phyloP scores from a whole-genome alignment of 2,113 vertebrate species.

The Lepus europaeus region DNA sequence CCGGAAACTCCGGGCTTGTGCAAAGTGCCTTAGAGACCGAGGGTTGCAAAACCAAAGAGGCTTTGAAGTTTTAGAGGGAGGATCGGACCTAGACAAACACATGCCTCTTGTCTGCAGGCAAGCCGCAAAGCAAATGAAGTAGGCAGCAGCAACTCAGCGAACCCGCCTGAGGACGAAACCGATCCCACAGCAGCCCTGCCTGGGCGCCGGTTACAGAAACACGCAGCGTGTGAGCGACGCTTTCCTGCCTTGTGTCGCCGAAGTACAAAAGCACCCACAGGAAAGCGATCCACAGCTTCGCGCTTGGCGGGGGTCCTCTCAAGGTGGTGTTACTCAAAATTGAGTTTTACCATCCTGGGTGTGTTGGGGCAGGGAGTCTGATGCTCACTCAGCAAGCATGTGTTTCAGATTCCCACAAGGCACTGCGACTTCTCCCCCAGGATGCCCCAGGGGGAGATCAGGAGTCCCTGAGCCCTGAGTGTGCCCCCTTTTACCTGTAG shows the following conservation, averaged over 20 bases:
- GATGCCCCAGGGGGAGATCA: neutral
- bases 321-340: neutral
- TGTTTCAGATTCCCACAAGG: neutral
- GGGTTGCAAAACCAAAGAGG: constrained; percentile 11
- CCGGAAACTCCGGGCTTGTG: neutral
- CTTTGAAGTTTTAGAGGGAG: neutral
- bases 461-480: neutral
- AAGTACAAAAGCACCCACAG: neutral
- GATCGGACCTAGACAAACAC: neutral
- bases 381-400: neutral
- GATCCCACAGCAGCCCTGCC: neutral
- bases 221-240: neutral
- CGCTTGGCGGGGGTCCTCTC: neutral
- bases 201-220: neutral
- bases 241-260: neutral
- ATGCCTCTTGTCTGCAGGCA: neutral
- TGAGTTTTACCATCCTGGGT: neutral
- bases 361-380: neutral
- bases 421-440: neutral
- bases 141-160: neutral
- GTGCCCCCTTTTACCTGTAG: neutral
- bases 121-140: neutral
- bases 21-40: neutral
- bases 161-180: neutral
- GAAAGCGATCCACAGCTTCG: neutral